Conservation (phyloP, 2,113 vertebrate species). For the Pantherophis guttatus region DNA sequence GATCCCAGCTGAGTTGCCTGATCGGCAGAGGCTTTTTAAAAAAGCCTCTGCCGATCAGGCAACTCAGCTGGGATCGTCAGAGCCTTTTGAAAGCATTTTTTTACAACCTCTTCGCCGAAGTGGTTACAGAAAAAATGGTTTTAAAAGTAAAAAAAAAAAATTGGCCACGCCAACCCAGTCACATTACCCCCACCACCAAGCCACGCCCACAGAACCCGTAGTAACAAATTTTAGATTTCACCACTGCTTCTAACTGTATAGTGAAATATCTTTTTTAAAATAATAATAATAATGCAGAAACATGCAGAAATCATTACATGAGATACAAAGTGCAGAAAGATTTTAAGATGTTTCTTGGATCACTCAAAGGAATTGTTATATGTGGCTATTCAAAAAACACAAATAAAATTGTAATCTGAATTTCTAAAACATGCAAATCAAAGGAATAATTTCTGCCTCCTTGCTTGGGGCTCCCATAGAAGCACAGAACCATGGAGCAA, state of each 20-base stretch:
- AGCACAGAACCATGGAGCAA: background rate
- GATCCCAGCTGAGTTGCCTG: too few relatives aligned
- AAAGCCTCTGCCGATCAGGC: too few relatives aligned
- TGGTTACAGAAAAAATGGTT: too few relatives aligned
- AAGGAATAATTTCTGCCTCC: background rate
- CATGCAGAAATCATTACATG: background rate
- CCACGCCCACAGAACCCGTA: too few relatives aligned
- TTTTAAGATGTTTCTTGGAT: background rate
- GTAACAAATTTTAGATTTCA: too few relatives aligned
- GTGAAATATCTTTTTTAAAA: constrained; percentile 10
- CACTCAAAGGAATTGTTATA: background rate
- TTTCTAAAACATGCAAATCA: background rate
- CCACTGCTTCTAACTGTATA: background rate
- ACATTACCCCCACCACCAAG: too few relatives aligned
- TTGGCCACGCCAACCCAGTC: too few relatives aligned
- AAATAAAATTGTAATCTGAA: background rate
- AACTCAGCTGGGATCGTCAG: too few relatives aligned
- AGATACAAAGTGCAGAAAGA: background rate
- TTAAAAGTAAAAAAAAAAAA: too few relatives aligned
- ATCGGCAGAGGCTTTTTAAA: too few relatives aligned
- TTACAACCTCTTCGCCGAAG: too few relatives aligned
- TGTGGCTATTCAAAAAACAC: background rate
- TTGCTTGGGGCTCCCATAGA: background rate
- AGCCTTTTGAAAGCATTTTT: too few relatives aligned
- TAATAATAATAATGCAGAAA: background rate